These are phyloP conservation scores for Choloepus didactylus DNA, from an alignment of 2,797 vertebrate genomes.

Conservation along the genomic window DNA sequence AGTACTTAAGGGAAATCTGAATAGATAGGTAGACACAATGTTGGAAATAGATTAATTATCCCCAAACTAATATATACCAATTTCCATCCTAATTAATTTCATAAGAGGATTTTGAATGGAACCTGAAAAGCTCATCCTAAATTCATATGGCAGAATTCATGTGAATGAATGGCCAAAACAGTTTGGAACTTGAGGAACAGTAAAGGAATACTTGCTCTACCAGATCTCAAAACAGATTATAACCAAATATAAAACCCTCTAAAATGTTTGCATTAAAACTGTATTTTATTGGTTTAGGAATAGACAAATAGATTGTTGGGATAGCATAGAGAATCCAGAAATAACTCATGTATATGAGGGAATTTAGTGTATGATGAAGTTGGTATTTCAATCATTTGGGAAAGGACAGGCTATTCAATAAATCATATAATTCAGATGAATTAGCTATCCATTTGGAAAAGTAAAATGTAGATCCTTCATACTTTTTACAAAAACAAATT, in stretches of 20 bases:
- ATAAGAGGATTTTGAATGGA: slow-evolving; percentile 40
- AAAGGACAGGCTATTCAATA: slow-evolving; percentile 18
- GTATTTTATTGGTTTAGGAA: slow-evolving; percentile 12
- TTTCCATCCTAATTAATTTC: slow-evolving; percentile 31
- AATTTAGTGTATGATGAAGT: slow-evolving; percentile 49
- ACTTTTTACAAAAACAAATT: slow-evolving; percentile 48
- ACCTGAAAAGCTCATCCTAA: slow-evolving; percentile 13
- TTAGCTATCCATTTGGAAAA: background rate
- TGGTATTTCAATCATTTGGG: background rate
- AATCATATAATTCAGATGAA: background rate
- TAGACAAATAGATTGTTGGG: slow-evolving; percentile 10
- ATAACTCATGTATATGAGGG: background rate
- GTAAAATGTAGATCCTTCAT: slow-evolving; percentile 34
- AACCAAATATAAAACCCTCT: no score
- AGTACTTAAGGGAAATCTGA: slow-evolving; percentile 56
- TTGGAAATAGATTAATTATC: slow-evolving; percentile 61
- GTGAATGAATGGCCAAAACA: background rate
- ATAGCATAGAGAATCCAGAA: slow-evolving; percentile 43
- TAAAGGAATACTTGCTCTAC: background rate
- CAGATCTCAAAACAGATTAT: slow-evolving; percentile 19
- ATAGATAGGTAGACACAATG: slow-evolving; percentile 19
- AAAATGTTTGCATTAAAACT: background rate
- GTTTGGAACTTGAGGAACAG: slow-evolving; percentile 7
- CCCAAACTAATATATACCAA: slow-evolving; percentile 27
- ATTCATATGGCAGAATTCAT: slow-evolving; percentile 18